Evolutionary conservation across 2,888 invertebrate species (phyloP).

Genomic region (Drosophila pullipes): DNA sequence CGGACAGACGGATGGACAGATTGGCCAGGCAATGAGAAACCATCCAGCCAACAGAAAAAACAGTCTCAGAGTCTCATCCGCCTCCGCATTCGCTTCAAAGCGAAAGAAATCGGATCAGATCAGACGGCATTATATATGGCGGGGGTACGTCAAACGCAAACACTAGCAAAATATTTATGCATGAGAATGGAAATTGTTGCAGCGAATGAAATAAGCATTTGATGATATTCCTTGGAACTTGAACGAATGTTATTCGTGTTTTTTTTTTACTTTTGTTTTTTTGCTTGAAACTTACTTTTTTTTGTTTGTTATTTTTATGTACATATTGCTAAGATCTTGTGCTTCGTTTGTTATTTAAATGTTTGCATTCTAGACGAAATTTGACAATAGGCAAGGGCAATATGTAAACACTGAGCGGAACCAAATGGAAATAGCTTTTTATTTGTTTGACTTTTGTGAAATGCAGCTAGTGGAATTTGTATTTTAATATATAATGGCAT

Average conservation of each 20-base stretch:
- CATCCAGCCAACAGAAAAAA: constrained; percentile 12
- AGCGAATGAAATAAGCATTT: constrained; percentile 56
- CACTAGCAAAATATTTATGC: constrained; percentile 73
- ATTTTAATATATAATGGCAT: no score
- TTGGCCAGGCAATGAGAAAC: constrained; percentile 22
- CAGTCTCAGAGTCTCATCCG: constrained; percentile 2
- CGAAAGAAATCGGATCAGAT: constrained; percentile 53
- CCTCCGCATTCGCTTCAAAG: constrained; percentile 24
- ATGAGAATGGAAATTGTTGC: constrained; percentile 62
- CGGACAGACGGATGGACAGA: constrained; percentile 20
- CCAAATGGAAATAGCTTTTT: neutral
- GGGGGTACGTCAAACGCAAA: constrained; percentile 32
- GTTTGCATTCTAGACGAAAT: constrained; percentile 11
- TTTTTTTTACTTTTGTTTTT: constrained; percentile 13
- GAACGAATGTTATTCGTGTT: constrained; percentile 25
- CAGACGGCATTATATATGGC: constrained; percentile 22
- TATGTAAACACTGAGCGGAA: neutral
- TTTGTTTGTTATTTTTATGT: constrained; percentile 26
- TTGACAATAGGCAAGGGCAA: constrained; percentile 4
- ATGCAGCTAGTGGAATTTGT: neutral
- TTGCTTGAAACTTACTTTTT: neutral
- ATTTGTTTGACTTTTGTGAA: neutral
- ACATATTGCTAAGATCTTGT: constrained; percentile 22
- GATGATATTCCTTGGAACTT: constrained; percentile 55
- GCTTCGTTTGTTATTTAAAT: constrained; percentile 24